These are phyloP conservation scores for Tetragonisca angustula DNA, from an alignment of 2,888 invertebrate species.

Conservation along the genomic window DNA sequence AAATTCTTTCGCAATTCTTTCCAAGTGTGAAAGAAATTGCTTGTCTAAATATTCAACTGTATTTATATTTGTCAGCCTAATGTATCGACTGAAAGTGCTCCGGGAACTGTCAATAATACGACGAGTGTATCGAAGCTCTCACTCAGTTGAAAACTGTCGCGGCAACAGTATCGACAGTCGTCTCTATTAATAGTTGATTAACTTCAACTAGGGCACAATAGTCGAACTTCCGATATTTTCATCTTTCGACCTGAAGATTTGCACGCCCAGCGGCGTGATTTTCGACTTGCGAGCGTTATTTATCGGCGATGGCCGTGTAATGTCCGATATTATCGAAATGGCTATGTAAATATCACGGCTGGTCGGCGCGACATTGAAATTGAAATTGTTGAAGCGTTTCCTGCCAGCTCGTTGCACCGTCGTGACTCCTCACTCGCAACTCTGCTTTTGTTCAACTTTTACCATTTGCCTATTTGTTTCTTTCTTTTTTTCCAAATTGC, in stretches of 20 bases:
- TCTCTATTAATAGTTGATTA: constrained; percentile 54
- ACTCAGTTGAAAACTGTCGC: constrained; percentile 51
- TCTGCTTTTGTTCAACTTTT: constrained; percentile 17
- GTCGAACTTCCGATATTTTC: constrained; percentile 33
- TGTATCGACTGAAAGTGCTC: constrained; percentile 44
- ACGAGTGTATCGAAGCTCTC: constrained; percentile 45
- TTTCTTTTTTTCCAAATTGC: neutral
- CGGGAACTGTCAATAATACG: constrained; percentile 61
- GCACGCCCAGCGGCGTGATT: constrained; percentile 16
- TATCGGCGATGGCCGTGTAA: constrained; percentile 16
- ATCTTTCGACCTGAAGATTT: constrained; percentile 1
- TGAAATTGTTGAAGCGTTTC: constrained; percentile 28
- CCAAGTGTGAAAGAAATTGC: neutral
- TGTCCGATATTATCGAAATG: constrained; percentile 27
- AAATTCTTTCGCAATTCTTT: neutral
- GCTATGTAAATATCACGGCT: constrained; percentile 36
- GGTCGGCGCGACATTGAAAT: constrained; percentile 28
- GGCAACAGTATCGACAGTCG: constrained; percentile 44
- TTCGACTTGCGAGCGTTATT: constrained; percentile 22
- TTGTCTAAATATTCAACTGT: constrained; percentile 10
- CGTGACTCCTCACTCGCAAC: constrained; percentile 14
- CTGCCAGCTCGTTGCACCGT: neutral
- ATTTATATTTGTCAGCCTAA: constrained; percentile 29
- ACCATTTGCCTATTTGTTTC: neutral
- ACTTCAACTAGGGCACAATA: constrained; percentile 38